Conservation (phyloP, 2,797 vertebrate genomes). For the Lacerta viridis region DNA sequence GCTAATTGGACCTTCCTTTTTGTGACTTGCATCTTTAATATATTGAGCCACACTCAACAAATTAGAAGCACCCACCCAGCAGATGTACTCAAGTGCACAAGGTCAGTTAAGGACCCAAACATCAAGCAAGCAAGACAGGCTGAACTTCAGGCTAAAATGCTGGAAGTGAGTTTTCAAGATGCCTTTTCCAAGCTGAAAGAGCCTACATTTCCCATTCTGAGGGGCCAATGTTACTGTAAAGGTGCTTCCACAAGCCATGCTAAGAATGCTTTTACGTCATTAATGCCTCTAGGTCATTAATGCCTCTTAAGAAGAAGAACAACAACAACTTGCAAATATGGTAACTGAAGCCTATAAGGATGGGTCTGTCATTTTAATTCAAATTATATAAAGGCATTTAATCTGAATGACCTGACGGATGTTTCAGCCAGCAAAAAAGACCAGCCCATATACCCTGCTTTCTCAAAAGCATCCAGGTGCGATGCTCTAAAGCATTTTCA, state of each 20-base stretch:
- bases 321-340: not conserved
- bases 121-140: accelerated
- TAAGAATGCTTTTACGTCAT: not conserved
- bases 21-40: slow-evolving; percentile 10
- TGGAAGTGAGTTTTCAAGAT: not conserved
- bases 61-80: accelerated
- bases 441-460: not conserved
- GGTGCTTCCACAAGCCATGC: not conserved
- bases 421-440: too few relatives aligned
- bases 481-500: not conserved
- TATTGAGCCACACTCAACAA: not conserved
- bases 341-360: not conserved
- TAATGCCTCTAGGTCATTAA: not conserved
- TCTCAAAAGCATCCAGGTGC: not conserved
- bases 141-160: not conserved
- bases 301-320: not conserved
- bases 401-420: not conserved
- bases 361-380: not conserved
- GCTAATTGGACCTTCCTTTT: not conserved
- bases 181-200: not conserved
- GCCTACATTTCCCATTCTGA: not conserved
- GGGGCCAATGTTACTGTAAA: not conserved
- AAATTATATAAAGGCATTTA: not conserved
- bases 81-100: accelerated
- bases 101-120: not conserved